Base-by-base conservation (phyloP, 2,888 invertebrate genomes). In the Rosalia funebris region DNA sequence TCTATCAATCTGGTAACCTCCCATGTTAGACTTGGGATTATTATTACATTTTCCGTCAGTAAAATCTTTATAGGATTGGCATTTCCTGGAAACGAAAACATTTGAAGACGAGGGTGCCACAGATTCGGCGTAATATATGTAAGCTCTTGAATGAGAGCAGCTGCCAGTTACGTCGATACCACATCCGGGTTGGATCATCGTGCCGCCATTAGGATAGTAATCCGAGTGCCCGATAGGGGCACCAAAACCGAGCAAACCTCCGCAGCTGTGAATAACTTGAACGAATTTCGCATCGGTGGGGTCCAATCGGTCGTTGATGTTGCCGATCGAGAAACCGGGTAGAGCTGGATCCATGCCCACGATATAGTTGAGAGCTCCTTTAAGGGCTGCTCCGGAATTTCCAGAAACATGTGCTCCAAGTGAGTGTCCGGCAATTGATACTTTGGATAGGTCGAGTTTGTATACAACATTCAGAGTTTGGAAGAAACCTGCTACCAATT, bases 91-190 rank as follows among this genome's bases (percentile, higher is more conserved):
- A 2, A 1, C 7, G 11, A 47, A 47, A 9, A 1, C 1, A 9
- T 36, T 55, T 1, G 5, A 0, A 2, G 1, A 1, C 12, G n/a
- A 14, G 11, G 0, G 32, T 0, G 34, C 7, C 11, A 39, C 57
- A 59, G 50, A 46, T 73, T 85, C 84, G 1, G 81, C 79, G 59
- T 78, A 84, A 63, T 82, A 84, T 25, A 69, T 15, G 41, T 81
- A 81, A 1, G 84, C 74, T 37, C 83, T 76, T 1, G 68, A 63
- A 68, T 85, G 85, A 1, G 84, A 71, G 69, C 85, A 85, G n/a
- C 70, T 45, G 16, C 77, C 77, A n/a, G 66, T 37, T 1, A 74
- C 1, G 60, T 79, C 79, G 0, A 73, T 1, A 9, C 73, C 74
- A 62, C 81, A 81, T 39, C 80, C 80, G 7, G 78, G 75, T 25